Conservation (phyloP, 2,113 vertebrate genomes). For the Crotalus horridus region DNA sequence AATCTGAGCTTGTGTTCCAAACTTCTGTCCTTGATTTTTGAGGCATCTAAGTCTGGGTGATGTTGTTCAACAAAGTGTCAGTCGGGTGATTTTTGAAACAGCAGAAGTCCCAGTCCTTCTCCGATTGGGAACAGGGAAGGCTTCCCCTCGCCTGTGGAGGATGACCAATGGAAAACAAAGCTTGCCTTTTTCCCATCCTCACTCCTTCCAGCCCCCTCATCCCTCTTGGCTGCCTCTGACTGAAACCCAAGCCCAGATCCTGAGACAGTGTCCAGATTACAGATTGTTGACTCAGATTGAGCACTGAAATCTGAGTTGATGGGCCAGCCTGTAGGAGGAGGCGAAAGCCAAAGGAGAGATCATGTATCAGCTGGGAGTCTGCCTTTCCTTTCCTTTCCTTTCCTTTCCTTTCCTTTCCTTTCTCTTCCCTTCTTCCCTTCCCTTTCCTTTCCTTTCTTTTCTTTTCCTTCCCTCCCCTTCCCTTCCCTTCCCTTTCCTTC, state of each 20-base stretch:
- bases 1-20: constrained; percentile 68
- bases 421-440: fast-evolving
- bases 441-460: too few species aligned
- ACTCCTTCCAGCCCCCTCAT: constrained; percentile 37
- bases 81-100: constrained; percentile 59
- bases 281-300: constrained; percentile 89
- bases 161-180: constrained; percentile 73
- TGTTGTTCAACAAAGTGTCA: constrained; percentile 62
- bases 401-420: not conserved
- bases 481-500: too few species aligned
- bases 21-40: constrained; percentile 61
- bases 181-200: constrained; percentile 68
- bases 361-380: constrained; percentile 75
- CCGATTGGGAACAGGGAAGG: constrained; percentile 61
- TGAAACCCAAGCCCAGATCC: constrained; percentile 78
- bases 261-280: constrained; percentile 82
- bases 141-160: constrained; percentile 55
- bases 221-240: constrained; percentile 74
- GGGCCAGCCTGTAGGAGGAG: constrained; percentile 76
- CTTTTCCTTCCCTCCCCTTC: too few species aligned
- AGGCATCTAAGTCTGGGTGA: constrained; percentile 59
- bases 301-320: constrained; percentile 82
- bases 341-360: constrained; percentile 78
- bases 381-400: not conserved
- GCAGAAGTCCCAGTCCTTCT: constrained; percentile 71